A percentile compares a stretch with the other conserved stretches of the same genome.
phyloP scores from a whole-genome alignment of 2,113 vertebrate species.

The Illadopsis cleaveri region DNA sequence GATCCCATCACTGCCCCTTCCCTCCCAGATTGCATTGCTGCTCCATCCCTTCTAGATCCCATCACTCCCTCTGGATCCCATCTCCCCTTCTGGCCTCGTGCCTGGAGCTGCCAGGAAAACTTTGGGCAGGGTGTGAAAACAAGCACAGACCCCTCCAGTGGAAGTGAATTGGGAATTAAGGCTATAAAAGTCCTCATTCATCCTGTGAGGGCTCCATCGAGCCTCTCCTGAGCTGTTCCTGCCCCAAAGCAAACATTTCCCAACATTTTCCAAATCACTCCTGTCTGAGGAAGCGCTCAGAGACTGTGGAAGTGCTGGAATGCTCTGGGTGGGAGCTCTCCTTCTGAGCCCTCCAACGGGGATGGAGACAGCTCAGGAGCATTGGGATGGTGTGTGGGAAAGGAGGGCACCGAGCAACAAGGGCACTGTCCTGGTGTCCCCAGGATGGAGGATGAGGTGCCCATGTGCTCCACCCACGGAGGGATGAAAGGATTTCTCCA shows the following conservation, averaged over 20 bases:
- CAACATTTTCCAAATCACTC: not conserved
- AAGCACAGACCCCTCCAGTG: not conserved
- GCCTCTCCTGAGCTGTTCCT: not conserved
- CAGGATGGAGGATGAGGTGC: not conserved
- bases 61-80: no score
- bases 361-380: not conserved
- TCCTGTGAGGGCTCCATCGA: not conserved
- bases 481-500: not conserved
- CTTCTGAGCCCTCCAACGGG: not conserved
- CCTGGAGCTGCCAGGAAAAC: not conserved
- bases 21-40: not conserved
- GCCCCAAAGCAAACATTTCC: not conserved
- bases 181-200: not conserved
- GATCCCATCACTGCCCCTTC: not conserved
- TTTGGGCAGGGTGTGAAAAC: not conserved
- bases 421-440: not conserved
- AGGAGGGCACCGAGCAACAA: not conserved
- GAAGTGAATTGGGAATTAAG: not conserved
- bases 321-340: not conserved
- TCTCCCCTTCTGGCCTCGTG: accelerated
- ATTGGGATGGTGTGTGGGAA: not conserved
- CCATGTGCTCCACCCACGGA: no score
- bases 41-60: no score
- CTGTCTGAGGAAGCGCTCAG: accelerated
- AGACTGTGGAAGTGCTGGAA: accelerated